These are phyloP conservation scores for Norana najaformis DNA, from an alignment of 2,888 invertebrate species.

Conservation along the genomic window DNA sequence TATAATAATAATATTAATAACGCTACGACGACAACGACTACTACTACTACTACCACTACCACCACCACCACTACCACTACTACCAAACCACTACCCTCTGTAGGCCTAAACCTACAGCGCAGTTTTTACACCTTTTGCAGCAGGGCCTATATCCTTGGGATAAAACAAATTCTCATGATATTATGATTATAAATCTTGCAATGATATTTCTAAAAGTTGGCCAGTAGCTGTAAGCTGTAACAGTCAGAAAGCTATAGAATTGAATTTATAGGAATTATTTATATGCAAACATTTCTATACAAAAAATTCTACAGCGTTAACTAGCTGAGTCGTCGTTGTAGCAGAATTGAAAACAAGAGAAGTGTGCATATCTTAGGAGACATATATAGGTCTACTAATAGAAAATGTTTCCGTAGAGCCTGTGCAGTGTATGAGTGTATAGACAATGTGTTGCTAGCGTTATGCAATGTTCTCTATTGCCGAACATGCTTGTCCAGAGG, in stretches of 20 bases:
- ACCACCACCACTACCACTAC: no score
- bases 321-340: neutral
- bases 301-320: neutral
- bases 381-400: neutral
- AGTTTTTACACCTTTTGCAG: no score
- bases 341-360: neutral
- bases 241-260: neutral
- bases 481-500: constrained; percentile 48
- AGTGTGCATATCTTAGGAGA: neutral
- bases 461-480: neutral
- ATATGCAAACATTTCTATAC: no score
- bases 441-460: neutral
- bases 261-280: neutral
- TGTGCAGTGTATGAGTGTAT: neutral
- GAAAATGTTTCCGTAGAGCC: neutral
- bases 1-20: no score
- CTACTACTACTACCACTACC: no score
- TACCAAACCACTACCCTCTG: no score
- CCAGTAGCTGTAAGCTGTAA: neutral
- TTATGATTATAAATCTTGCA: no score
- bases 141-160: no score
- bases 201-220: neutral
- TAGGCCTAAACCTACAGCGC: no score
- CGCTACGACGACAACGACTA: no score
- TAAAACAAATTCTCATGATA: no score